These are phyloP conservation scores for Actias luna DNA, from an alignment of 2,888 invertebrate genomes.

Conservation along the genomic window DNA sequence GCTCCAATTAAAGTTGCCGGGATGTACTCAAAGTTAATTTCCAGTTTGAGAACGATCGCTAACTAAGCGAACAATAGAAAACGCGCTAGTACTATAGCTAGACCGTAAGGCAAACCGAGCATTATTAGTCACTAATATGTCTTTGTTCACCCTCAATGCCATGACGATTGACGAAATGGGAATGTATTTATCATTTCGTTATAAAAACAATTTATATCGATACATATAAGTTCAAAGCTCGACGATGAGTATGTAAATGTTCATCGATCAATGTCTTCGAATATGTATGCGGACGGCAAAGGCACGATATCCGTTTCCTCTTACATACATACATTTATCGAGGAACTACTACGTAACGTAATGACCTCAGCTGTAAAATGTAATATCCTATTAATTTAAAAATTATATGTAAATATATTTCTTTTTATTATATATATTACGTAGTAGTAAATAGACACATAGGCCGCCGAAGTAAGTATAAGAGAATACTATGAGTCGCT, in stretches of 20 bases:
- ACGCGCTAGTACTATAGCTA: not conserved
- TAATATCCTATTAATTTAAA: not conserved
- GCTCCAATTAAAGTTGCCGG: no score
- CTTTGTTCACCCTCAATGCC: not conserved
- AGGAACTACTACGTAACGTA: slow-evolving; percentile 22
- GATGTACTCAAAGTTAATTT: no score
- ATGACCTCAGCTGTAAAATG: slow-evolving; percentile 44
- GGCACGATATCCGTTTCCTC: slow-evolving; percentile 57
- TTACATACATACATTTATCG: slow-evolving; percentile 20
- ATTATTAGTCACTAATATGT: not conserved
- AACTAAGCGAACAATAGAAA: no score
- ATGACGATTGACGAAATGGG: not conserved
- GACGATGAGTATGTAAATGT: slow-evolving; percentile 36
- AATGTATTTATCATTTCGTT: not conserved
- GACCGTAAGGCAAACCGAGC: not conserved
- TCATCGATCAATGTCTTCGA: slow-evolving; percentile 49
- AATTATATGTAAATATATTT: not conserved
- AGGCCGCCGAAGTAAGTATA: no score
- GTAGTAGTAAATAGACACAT: not conserved
- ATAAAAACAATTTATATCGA: slow-evolving; percentile 7
- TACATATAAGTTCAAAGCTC: slow-evolving; percentile 18
- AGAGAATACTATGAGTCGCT: no score
- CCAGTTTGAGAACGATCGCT: no score
- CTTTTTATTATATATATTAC: not conserved
- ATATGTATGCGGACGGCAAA: slow-evolving; percentile 40